Evolutionary conservation across 1,140 invertebrate genomes (phyloP), one percentile per base, ranked within the genome.

Genomic region (Diabrotica virgifera): DNA sequence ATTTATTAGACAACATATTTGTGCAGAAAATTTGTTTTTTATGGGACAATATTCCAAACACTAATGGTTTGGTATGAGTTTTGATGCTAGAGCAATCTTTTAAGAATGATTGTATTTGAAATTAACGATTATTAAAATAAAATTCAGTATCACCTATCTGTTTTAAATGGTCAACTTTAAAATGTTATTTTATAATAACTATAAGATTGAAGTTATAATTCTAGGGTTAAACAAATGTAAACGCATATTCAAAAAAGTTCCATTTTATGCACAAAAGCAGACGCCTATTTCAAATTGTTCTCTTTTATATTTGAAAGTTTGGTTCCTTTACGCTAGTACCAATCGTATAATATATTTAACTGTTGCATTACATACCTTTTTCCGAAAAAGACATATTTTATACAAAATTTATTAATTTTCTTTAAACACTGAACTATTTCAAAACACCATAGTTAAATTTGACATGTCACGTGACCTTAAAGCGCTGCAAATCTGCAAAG

Each of bases 371-470:
- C 69, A 64, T 66, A 66, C 68, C 64, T 70, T 70, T 73, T 58
- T 67, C 55, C 35, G 55, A 64, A 71, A 67, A 70, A 14, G 68
- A 57, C 65, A 69, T 67, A 62, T 52, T 67, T 63, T 56, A 55
- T 53, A 14, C 35, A 63, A 68, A 62, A 54, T 46, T 6, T 8
- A 50, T 10, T 65, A 50, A 40, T 66, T 70, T 68, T 65, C 10
- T 58, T 67, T 63, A 68, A 59, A 63, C 59, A 50, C 67, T 40
- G 64, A 72, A 71, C 67, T 54, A 68, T 69, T 71, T 74, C 70
- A 72, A 74, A 74, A 74, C 70, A 73, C 66, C 68, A 67, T 68
- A 70, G 68, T 74, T 67, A 70, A 72, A 70, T 70, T 62, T 72
- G 70, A 72, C 72, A 70, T 63, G 60, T 73, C 67, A 73, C 63